phyloP scores from a whole-genome alignment of 2,113 vertebrate species.

The Ammospiza nelsoni region DNA sequence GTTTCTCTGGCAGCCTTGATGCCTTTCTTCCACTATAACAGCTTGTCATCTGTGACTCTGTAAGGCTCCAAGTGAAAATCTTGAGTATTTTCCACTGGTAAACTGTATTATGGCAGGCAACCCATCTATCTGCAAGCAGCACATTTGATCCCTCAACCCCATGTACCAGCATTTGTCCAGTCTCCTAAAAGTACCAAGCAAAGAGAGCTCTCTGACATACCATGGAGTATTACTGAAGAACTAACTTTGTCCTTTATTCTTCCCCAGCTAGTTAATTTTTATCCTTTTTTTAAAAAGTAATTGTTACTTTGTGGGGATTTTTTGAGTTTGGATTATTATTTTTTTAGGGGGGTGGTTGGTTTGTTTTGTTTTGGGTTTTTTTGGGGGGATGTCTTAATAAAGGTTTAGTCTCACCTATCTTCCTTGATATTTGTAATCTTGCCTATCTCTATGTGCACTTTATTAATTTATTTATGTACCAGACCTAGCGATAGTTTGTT shows the following conservation, averaged over 20 bases:
- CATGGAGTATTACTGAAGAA: fast-evolving
- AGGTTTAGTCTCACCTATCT: not conserved
- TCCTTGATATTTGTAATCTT: not conserved
- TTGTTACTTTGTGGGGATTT: not conserved
- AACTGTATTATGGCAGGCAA: not conserved
- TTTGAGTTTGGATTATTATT: not conserved
- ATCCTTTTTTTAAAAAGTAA: not conserved
- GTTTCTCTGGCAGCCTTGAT: not conserved
- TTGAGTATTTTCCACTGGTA: not conserved
- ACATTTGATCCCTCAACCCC: not conserved
- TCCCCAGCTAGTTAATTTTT: not conserved
- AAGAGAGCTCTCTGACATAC: not conserved
- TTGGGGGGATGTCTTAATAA: not conserved
- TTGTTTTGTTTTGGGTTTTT: not conserved
- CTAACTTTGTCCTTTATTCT: not conserved
- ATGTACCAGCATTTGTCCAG: fast-evolving
- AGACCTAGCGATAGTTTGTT: not conserved
- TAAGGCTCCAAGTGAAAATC: not conserved
- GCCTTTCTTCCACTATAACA: not conserved
- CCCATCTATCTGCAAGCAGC: not conserved
- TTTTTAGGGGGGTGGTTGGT: too few relatives aligned
- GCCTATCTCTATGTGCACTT: fast-evolving
- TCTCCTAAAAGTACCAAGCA: not conserved
- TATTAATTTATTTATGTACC: not conserved
- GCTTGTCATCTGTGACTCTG: not conserved